phyloP scores from a whole-genome alignment of 1,140 invertebrate genomes.

The Neodiprion virginianus region DNA sequence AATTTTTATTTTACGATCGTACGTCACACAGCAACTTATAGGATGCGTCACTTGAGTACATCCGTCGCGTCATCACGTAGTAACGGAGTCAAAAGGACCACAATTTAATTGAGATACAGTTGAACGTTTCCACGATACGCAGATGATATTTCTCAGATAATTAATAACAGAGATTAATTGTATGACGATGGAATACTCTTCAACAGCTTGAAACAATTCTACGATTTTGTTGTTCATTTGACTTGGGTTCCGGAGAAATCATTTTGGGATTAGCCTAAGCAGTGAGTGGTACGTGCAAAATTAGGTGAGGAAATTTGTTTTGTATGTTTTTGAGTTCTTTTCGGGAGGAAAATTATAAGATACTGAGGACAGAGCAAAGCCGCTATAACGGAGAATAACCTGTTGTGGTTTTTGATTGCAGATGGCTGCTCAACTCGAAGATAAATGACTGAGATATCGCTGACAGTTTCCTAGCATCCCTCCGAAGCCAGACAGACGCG shows the following conservation, averaged over 20 bases:
- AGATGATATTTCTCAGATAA: background rate
- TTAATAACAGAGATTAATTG: background rate
- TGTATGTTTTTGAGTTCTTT: slow-evolving; percentile 27
- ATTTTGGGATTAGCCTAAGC: slow-evolving; percentile 36
- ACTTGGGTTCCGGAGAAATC: slow-evolving; percentile 13
- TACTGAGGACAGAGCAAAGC: slow-evolving; percentile 25
- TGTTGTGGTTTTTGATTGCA: slow-evolving; percentile 43
- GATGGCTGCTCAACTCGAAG: slow-evolving; percentile 38
- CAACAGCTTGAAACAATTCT: too few relatives aligned
- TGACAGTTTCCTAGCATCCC: slow-evolving; percentile 11
- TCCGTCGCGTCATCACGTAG: slow-evolving; percentile 5
- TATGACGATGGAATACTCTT: background rate
- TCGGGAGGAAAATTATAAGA: slow-evolving; percentile 27
- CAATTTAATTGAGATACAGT: background rate
- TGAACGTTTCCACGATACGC: background rate
- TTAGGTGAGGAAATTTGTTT: slow-evolving; percentile 43
- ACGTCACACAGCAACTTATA: too few relatives aligned
- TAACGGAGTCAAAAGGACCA: background rate
- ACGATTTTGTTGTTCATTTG: slow-evolving; percentile 17
- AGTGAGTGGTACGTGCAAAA: slow-evolving; percentile 37
- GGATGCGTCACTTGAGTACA: background rate
- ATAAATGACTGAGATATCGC: slow-evolving; percentile 24
- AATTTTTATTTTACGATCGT: too few relatives aligned
- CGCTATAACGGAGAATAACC: slow-evolving; percentile 34
- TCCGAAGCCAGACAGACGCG: background rate